Evolutionary conservation across 2,888 invertebrate species (phyloP).

Genomic region (Monochamus alternatus): DNA sequence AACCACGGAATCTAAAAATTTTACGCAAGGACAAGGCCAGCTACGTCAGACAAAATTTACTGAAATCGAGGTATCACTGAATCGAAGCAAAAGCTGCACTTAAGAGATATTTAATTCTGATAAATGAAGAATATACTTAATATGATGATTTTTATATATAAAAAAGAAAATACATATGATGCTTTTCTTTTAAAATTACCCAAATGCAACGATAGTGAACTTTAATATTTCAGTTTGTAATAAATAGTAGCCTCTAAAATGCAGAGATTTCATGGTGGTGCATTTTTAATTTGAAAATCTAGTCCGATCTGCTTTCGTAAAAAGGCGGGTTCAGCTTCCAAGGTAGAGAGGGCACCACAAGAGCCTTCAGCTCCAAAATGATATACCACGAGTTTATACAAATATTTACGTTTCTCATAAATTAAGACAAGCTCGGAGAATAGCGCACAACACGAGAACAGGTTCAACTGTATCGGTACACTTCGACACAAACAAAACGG

Average conservation of each 20-base stretch:
- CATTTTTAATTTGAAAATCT: neutral
- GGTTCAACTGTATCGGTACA: conserved; percentile 12
- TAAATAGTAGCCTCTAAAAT: no score
- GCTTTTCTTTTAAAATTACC: no score
- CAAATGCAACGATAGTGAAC: no score
- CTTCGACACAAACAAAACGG: conserved; percentile 7
- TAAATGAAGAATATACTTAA: no score
- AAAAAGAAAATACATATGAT: no score
- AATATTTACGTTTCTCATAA: conserved; percentile 36
- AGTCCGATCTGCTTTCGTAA: neutral
- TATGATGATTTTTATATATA: no score
- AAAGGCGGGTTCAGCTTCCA: neutral
- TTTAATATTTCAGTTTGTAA: no score
- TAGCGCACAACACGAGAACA: conserved; percentile 14
- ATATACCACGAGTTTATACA: conserved; percentile 16
- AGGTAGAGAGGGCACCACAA: conserved; percentile 10
- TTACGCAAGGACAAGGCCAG: conserved; percentile 27
- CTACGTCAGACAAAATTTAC: no score
- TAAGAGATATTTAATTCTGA: no score
- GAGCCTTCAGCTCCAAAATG: neutral
- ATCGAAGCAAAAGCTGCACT: no score
- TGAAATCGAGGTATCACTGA: no score
- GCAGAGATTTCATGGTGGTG: no score
- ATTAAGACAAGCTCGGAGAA: conserved; percentile 6
- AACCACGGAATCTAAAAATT: conserved; percentile 19